Evolutionary conservation across 2,113 vertebrate genomes (phyloP).

Genomic region (Tychaedon coryphoeus): DNA sequence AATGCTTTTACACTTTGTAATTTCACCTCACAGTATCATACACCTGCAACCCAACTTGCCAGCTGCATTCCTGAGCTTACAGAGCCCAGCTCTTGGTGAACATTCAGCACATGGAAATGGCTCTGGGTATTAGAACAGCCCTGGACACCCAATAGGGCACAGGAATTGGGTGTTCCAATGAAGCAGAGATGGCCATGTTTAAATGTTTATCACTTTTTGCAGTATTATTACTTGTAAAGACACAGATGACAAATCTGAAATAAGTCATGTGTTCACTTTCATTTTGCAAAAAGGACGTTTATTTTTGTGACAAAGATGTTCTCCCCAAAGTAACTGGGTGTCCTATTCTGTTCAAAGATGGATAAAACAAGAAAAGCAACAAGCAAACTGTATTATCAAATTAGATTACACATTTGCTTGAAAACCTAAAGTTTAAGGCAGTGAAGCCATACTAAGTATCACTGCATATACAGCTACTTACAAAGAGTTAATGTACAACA

Average conservation of each 20-base stretch:
- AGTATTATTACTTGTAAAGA: background rate
- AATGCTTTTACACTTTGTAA: background rate
- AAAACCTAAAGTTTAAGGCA: background rate
- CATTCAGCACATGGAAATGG: background rate
- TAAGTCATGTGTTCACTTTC: background rate
- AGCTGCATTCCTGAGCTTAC: background rate
- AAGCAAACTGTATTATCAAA: background rate
- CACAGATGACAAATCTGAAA: background rate
- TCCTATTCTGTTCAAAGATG: background rate
- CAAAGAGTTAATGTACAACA: background rate
- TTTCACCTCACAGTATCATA: background rate
- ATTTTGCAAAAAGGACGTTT: background rate
- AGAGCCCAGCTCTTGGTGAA: background rate
- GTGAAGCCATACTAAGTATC: background rate
- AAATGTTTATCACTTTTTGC: background rate
- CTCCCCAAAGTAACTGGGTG: background rate
- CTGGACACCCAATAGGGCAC: background rate
- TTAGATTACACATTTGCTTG: background rate
- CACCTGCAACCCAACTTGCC: background rate
- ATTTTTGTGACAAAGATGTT: background rate
- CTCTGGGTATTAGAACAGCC: background rate
- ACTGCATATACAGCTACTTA: background rate
- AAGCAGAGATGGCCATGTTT: background rate
- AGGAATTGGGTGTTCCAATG: background rate
- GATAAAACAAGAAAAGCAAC: background rate